phyloP scores from a whole-genome alignment of 2,888 invertebrate species.

The Pyralis farinalis region DNA sequence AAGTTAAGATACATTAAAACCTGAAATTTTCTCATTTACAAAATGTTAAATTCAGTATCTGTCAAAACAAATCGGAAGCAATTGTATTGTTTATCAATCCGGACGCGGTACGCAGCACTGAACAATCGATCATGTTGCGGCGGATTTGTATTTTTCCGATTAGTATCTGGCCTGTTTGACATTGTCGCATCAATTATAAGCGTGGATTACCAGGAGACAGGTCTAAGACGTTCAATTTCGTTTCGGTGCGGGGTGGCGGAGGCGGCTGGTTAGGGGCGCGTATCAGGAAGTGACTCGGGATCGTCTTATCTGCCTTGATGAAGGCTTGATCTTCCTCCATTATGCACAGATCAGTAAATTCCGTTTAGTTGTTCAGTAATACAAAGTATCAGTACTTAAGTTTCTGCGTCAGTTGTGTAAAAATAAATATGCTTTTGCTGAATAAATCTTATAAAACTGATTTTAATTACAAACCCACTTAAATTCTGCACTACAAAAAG shows the following conservation, averaged over 20 bases:
- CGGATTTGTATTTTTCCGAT: constrained; percentile 78
- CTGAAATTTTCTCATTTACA: constrained; percentile 14
- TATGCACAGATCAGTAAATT: constrained; percentile 33
- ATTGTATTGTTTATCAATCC: constrained; percentile 25
- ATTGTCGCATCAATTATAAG: constrained; percentile 79
- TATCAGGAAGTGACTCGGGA: constrained; percentile 59
- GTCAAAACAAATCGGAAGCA: constrained; percentile 22
- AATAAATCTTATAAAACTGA: no score
- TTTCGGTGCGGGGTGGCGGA: constrained; percentile 29
- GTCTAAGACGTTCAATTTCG: constrained; percentile 76
- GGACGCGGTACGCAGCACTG: constrained; percentile 17
- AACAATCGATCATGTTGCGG: constrained; percentile 69
- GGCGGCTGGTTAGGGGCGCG: constrained; percentile 37
- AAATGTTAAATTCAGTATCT: constrained; percentile 13
- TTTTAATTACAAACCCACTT: no score
- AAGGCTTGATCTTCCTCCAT: constrained; percentile 42
- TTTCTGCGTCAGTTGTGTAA: no score
- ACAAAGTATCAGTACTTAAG: no score
- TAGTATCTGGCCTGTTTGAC: constrained; percentile 72
- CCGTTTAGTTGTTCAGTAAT: constrained; percentile 14
- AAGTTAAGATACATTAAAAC: constrained; percentile 14
- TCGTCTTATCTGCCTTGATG: constrained; percentile 56
- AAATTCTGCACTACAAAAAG: no score
- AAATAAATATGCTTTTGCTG: no score
- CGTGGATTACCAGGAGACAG: constrained; percentile 74